Base-by-base conservation (phyloP, 2,888 invertebrate genomes). In the Rhagonycha fulva region DNA sequence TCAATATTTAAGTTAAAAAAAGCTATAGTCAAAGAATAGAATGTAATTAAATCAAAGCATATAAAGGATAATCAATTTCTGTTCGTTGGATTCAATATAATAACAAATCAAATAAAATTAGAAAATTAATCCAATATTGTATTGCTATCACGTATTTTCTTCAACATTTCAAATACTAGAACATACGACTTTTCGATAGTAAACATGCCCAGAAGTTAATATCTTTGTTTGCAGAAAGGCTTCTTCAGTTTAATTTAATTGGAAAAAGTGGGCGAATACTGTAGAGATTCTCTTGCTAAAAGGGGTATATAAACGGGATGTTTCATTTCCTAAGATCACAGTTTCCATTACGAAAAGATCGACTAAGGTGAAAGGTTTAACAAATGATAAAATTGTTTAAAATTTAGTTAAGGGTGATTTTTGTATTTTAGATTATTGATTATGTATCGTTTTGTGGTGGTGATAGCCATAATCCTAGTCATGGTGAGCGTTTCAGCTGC, bases 401-500 rank as follows among this genome's bases (percentile, higher is more conserved):
- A 62, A 14, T 23, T 23, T 23, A 74, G n/a, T 32, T 77, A 68
- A 78, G 47, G 47, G 47, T n/a, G n/a, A 47, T 47, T 47, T n/a
- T 47, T 47, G n/a, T n/a, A 47, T 47, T 47, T 47, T n/a, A 47
- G 47, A 47, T 47, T 47, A 32, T n/a, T 47, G 47, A 47, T n/a
- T 47, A 82, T 82, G 82, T 76, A 75, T 70, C 78, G 80, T 19
- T 47, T 47, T n/a, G 74, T 80, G 68, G 75, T 82, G 28, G 78
- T 81, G 71, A 62, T 82, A 28, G 76, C 84, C 23, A 66, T 84
- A 26, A 75, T 84, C 32, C 73, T 82, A 19, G 75, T 81, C 19
- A 79, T 80, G 47, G 79, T 83, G 26, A 83, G 83, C 74, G 78
- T 85, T 19, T 85, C 84, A 76, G 79, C 81, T 4, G 86, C 86